Percentiles rank a stretch among this genome's conserved stretches.
Evolutionary conservation across 2,888 invertebrate genomes (phyloP).

Genomic region (Drosophila suboccidentalis): DNA sequence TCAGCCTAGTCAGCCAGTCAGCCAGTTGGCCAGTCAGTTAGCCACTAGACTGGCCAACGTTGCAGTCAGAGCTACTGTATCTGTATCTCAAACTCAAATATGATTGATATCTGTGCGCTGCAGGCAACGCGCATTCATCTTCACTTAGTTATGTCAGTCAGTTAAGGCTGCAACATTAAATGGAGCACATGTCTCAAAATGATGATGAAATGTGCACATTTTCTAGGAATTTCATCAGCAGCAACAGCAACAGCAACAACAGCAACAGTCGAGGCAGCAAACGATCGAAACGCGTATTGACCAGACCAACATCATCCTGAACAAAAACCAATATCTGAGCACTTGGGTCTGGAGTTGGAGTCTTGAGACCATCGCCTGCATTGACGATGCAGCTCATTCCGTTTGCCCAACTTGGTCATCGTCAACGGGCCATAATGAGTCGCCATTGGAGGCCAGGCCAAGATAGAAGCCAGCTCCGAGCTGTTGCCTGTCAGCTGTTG

Average conservation of each 20-base stretch:
- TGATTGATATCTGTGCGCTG: slow-evolving; percentile 82
- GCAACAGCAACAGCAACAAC: slow-evolving; percentile 33
- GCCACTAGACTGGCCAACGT: slow-evolving; percentile 5
- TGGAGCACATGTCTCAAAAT: slow-evolving; percentile 84
- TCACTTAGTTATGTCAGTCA: slow-evolving; percentile 82
- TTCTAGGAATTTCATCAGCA: slow-evolving; percentile 75
- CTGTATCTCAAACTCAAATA: slow-evolving; percentile 70
- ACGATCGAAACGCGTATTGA: slow-evolving; percentile 59
- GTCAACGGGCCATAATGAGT: slow-evolving; percentile 77
- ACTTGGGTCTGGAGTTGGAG: slow-evolving; percentile 10
- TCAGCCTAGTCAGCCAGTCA: background rate
- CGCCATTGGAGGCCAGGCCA: slow-evolving; percentile 37
- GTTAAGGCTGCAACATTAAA: slow-evolving; percentile 78
- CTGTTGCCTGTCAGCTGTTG: slow-evolving; percentile 68
- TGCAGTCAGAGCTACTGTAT: slow-evolving; percentile 55
- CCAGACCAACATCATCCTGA: slow-evolving; percentile 21
- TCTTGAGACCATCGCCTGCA: slow-evolving; percentile 49
- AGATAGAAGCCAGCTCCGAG: slow-evolving; percentile 25
- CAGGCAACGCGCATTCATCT: slow-evolving; percentile 78
- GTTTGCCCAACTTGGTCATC: slow-evolving; percentile 79
- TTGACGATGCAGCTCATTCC: slow-evolving; percentile 75
- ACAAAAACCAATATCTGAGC: background rate
- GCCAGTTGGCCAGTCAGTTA: background rate
- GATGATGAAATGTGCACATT: slow-evolving; percentile 83
- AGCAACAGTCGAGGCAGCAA: slow-evolving; percentile 46